These are phyloP conservation scores for Callosobruchus maculatus DNA, from an alignment of 2,888 invertebrate species.

Conservation along the genomic window DNA sequence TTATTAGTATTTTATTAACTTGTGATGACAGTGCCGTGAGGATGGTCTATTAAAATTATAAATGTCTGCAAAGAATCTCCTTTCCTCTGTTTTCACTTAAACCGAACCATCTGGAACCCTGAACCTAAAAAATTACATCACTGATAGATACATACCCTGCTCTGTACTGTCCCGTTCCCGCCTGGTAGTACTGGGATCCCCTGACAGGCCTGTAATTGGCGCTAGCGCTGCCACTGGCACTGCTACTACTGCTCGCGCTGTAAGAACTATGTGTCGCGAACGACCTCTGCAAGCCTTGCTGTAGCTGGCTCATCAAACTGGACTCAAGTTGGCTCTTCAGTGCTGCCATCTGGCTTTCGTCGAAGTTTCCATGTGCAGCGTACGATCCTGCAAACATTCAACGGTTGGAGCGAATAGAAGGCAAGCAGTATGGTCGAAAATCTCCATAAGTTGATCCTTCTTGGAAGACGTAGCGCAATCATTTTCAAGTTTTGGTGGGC, in stretches of 20 bases:
- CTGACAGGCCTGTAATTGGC: conserved; percentile 28
- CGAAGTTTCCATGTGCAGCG: conserved; percentile 21
- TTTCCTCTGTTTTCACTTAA: too few species aligned
- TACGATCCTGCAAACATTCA: conserved; percentile 10
- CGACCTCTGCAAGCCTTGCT: conserved; percentile 38
- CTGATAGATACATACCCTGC: conserved; percentile 7
- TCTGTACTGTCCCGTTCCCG: conserved; percentile 21
- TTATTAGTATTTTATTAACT: too few species aligned
- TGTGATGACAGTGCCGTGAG: too few species aligned
- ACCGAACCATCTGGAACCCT: too few species aligned
- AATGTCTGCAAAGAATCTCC: too few species aligned
- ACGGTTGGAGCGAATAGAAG: too few species aligned
- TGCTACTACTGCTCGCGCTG: conserved; percentile 22
- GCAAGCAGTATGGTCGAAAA: too few species aligned
- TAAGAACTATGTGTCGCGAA: conserved; percentile 34
- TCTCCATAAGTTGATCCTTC: too few species aligned
- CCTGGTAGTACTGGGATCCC: conserved; percentile 20
- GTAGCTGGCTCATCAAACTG: conserved; percentile 39
- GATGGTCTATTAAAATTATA: too few species aligned
- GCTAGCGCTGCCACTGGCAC: conserved; percentile 21
- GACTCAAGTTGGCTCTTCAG: conserved; percentile 39
- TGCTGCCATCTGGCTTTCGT: conserved; percentile 32
- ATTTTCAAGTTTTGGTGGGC: too few species aligned
- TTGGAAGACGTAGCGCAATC: too few species aligned
- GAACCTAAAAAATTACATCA: too few species aligned